Base-by-base conservation (phyloP, 2,113 vertebrate species). In the Morone saxatilis region DNA sequence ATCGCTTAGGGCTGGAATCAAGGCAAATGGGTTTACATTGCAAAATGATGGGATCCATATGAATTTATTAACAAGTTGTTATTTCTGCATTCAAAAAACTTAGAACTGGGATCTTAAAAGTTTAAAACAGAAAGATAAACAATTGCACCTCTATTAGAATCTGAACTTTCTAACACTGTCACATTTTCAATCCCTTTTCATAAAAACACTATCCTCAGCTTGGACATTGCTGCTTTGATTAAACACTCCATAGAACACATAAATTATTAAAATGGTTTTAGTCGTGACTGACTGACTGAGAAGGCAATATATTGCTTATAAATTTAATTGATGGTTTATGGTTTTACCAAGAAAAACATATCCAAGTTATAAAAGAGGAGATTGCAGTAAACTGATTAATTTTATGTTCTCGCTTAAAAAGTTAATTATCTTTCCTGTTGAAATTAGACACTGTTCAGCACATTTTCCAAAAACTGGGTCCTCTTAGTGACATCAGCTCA, bases 1-100 rank as follows among this genome's bases (percentile, higher is more conserved):
- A 85, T 94, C 94, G 92, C 94, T 94, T 94, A 94, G 92, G 71
- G 92, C 94, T 95, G 94, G 75, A 95, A 96, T 94, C 94, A 95
- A 94, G 93, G 94, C 90, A 95, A 91, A 94, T 88, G 59, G 70
- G 88, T 94, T 94, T 93, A 94, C 68, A 78, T 84, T 86, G 81
- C 84, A 88, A 87, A 83, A 83, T 83, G n/a, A 43, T 89, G 65
- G 63, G 60, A 83, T 73, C 80, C 83, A 92, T 88, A 76, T 71
- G 65, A 93, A 83, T 71, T 45, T 16, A 76, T 86, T 74, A 71
- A 80, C 83, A 92, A 78, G 56, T 62, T 60, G 9, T 87, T 75
- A 86, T 56, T 56, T 40, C 7, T 84, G 57, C 38, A 76, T 80
- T 88, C 38, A 80, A 75, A 86, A 22, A 80, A 86, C 48, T 83